Percentiles rank a stretch among this genome's conserved stretches.
These are phyloP conservation scores for Tenualosa ilisha DNA, from an alignment of 2,797 vertebrate genomes.

Conservation along the genomic window DNA sequence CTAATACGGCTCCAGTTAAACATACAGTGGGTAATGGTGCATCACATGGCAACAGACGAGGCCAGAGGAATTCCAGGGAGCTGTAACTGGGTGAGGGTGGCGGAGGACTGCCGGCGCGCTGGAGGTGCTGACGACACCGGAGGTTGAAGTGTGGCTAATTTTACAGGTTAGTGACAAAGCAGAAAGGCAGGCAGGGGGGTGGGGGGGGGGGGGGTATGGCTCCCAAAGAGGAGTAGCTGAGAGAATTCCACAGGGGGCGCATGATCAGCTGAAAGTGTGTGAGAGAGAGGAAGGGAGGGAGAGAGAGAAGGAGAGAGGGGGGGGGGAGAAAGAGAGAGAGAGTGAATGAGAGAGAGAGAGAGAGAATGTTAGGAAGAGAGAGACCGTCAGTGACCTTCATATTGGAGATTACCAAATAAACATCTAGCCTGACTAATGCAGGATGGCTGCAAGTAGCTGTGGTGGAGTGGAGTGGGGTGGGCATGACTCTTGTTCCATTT, in stretches of 20 bases:
- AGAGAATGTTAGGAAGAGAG: background rate
- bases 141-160: constrained; percentile 7
- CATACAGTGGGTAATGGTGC: constrained; percentile 25
- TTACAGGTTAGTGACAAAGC: background rate
- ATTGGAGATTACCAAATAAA: constrained; percentile 32
- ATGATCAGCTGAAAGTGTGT: background rate
- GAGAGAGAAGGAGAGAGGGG: background rate
- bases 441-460: constrained; percentile 8
- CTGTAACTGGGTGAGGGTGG: background rate
- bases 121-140: background rate
- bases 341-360: background rate
- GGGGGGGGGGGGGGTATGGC: background rate
- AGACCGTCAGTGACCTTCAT: constrained; percentile 32
- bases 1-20: constrained; percentile 8
- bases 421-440: constrained; percentile 21
- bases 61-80: background rate
- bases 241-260: constrained; percentile 14
- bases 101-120: background rate
- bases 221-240: background rate
- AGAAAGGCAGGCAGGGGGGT: background rate
- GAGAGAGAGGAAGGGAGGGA: background rate
- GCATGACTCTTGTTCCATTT: constrained; percentile 45
- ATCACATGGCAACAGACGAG: background rate
- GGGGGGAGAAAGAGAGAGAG: background rate
- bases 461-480: background rate